Evolutionary conservation across 2,113 vertebrate genomes (phyloP).

Genomic region (Nothocercus julius): DNA sequence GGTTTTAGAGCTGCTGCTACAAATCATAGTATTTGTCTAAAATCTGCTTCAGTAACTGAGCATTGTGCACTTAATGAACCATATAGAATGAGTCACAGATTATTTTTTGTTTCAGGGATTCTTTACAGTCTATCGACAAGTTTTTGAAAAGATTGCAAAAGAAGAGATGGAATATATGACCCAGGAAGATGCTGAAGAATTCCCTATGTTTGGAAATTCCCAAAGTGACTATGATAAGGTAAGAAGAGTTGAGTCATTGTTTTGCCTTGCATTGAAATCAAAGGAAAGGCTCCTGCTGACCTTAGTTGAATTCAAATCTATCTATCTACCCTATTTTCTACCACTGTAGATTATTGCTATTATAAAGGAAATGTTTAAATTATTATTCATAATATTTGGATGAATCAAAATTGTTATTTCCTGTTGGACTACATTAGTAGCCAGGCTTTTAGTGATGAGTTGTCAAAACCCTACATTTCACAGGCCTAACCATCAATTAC

Average conservation of each 20-base stretch:
- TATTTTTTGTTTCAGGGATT: conserved; percentile 84
- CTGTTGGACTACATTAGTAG: neutral
- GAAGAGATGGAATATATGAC: conserved; percentile 88
- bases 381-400: neutral
- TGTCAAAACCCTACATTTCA: neutral
- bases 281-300: neutral
- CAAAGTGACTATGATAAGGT: conserved; percentile 94
- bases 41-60: neutral
- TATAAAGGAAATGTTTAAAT: neutral
- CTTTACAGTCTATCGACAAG: conserved; percentile 87
- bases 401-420: neutral
- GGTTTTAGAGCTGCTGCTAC: neutral
- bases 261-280: neutral
- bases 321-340: neutral
- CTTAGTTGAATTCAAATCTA: neutral
- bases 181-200: conserved; percentile 82
- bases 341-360: neutral
- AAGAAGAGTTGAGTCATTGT: neutral
- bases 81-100: neutral
- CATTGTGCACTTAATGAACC: fast-evolving
- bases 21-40: neutral
- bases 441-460: neutral
- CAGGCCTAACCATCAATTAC: neutral
- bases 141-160: conserved; percentile 90
- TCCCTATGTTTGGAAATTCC: conserved; percentile 90